Evolutionary conservation across 2,113 vertebrate genomes (phyloP).

Genomic region (Callaeas wilsoni): DNA sequence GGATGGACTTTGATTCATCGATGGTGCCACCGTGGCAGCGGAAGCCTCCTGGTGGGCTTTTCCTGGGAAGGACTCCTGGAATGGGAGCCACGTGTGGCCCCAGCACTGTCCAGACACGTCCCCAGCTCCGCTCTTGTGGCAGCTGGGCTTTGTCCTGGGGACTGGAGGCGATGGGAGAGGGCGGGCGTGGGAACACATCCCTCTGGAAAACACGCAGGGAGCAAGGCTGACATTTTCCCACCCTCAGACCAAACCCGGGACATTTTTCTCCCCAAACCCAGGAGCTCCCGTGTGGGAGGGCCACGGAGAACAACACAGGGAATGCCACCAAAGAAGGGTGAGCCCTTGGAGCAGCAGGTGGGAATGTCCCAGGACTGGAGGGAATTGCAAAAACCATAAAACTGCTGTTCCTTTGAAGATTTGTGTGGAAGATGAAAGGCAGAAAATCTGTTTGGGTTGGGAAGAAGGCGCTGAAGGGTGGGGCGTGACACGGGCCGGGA

Average conservation of each 20-base stretch:
- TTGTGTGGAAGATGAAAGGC: not conserved
- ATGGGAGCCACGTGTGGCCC: not conserved
- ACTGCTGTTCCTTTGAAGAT: not conserved
- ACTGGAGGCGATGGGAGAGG: not conserved
- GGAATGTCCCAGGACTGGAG: not conserved
- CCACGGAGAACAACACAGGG: rapidly evolving
- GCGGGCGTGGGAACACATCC: not conserved
- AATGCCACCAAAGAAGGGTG: not conserved
- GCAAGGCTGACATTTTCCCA: not conserved
- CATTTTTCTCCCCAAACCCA: not conserved
- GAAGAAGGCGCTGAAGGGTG: not conserved
- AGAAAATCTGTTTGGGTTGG: not conserved
- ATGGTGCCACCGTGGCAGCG: rapidly evolving
- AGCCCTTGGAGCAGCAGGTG: not conserved
- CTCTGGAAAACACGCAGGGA: not conserved
- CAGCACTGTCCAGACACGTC: not conserved
- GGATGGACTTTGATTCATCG: rapidly evolving
- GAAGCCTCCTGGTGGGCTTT: not conserved
- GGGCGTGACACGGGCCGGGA: not conserved
- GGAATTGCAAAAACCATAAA: not conserved
- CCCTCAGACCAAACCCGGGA: not conserved
- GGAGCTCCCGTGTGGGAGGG: not conserved
- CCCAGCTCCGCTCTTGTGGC: not conserved
- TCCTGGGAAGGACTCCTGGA: not conserved
- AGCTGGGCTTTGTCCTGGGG: not conserved